Percentiles rank a stretch among this genome's conserved stretches.
phyloP scores from a whole-genome alignment of 2,113 vertebrate species.

The Pongo abelii region DNA sequence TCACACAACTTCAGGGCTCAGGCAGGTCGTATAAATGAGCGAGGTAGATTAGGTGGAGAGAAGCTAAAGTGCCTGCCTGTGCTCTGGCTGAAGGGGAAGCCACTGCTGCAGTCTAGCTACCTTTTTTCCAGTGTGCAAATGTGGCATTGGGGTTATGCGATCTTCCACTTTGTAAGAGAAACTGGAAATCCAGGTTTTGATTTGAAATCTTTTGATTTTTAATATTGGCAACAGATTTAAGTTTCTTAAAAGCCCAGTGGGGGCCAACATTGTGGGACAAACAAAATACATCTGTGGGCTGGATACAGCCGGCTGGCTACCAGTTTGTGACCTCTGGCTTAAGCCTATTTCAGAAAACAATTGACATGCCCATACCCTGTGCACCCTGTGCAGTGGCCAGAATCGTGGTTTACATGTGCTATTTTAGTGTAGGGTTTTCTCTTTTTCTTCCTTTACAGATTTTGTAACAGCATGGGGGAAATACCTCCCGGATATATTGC shows the following conservation, averaged over 20 bases:
- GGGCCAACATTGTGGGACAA: background rate
- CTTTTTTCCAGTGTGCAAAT: too few relatives aligned
- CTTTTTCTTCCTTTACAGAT: background rate
- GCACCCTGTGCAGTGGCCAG: background rate
- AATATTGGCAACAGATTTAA: background rate
- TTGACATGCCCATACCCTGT: background rate
- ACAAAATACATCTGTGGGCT: constrained; percentile 21
- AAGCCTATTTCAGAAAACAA: constrained; percentile 41
- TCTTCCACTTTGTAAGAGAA: background rate
- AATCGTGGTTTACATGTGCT: background rate
- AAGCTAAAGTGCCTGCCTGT: rapidly evolving
- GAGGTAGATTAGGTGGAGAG: background rate
- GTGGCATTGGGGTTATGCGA: background rate
- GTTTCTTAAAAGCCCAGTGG: background rate
- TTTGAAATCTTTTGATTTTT: constrained; percentile 1
- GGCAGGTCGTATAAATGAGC: background rate
- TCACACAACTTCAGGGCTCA: background rate
- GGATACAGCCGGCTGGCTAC: background rate
- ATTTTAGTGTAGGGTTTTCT: background rate
- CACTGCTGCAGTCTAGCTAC: rapidly evolving
- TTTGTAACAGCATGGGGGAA: background rate
- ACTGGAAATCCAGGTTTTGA: constrained; percentile 7
- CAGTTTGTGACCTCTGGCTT: background rate
- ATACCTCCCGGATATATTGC: background rate
- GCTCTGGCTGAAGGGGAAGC: background rate